Conservation (phyloP, 1,140 invertebrate species). For the Brachionus rubens region DNA sequence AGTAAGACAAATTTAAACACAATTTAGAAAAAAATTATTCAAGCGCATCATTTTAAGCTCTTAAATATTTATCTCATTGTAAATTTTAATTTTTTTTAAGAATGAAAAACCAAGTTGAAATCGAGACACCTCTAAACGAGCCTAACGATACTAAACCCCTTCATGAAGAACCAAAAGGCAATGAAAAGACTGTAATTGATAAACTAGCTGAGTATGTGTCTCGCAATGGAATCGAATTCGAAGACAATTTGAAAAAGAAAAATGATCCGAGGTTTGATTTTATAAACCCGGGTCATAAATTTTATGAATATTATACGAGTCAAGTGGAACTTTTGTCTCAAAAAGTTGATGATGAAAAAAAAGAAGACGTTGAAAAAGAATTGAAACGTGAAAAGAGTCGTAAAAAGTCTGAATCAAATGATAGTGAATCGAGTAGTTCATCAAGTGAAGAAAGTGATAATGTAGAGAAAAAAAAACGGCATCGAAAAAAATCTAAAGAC, state of each 20-base stretch:
- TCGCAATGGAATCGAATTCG: constrained; percentile 88
- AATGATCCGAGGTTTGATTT: constrained; percentile 80
- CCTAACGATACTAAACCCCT: too few relatives aligned
- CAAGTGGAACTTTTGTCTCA: constrained; percentile 47
- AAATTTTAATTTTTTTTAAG: not conserved
- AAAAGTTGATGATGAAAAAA: not conserved
- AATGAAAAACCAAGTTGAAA: too few relatives aligned
- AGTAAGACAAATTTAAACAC: too few relatives aligned
- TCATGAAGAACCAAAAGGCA: constrained; percentile 26
- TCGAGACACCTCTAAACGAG: too few relatives aligned
- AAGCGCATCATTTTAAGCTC: not conserved
- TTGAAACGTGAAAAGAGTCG: not conserved
- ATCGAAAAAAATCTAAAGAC: not conserved
- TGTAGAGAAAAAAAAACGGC: too few relatives aligned
- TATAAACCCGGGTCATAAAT: constrained; percentile 70
- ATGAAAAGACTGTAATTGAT: constrained; percentile 81
- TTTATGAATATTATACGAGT: constrained; percentile 70
- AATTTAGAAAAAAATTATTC: not conserved
- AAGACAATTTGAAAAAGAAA: constrained; percentile 78
- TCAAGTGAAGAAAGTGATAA: too few relatives aligned
- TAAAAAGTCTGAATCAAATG: too few relatives aligned
- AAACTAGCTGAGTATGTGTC: constrained; percentile 92
- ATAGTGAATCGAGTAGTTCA: too few relatives aligned
- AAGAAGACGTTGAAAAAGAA: not conserved
- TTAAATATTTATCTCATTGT: not conserved